Base-by-base conservation (phyloP, 2,797 vertebrate genomes). In the Neosilurus mollespiculum region DNA sequence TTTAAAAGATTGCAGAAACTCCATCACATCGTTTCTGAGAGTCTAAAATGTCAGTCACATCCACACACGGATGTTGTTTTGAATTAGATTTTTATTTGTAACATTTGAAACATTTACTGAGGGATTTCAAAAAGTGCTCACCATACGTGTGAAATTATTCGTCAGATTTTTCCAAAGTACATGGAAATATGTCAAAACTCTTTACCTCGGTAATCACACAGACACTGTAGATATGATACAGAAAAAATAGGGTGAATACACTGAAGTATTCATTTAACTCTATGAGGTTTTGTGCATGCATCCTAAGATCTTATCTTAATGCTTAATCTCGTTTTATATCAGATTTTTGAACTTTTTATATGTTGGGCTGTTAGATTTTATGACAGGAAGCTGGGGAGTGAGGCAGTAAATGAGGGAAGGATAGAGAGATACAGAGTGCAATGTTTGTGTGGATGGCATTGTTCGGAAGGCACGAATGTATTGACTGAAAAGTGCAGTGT, bases 261-360 rank as follows among this genome's bases (percentile, higher is more conserved):
- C 26, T 1, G 26, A 26, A 59, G 54, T 61, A 37, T 61, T 58
- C 10, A 20, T 26, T 75, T 14, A n/a, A n/a, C 22, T 51, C 14
- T 24, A 37, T 76, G 10, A 37, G 11, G 5, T 14, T 22, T 18
- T 43, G 7, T 43, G n/a, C 34, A 43, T 9, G 11, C 20, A 56
- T 20, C 53, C 53, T 11, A 4, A 8, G 16, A 18, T 56, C 4
- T 9, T 76, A 20, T 61, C n/a, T 16, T 77, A 77, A 77, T 61
- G 58, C 61, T 77, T 61, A 61, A 77, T 77, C 75, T 43, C 37
- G 54, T 37, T 77, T 56, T 73, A 73, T 30, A 72, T 24, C 9
- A 26, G 10, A 72, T 56, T 30, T 61, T 61, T 43, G 9, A 6
- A 16, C 3, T 56, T 30, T 73, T 77, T 61, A 30, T 15, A 43